Base-by-base conservation (phyloP, 2,113 vertebrate species). In the Phyllostomus discolor region DNA sequence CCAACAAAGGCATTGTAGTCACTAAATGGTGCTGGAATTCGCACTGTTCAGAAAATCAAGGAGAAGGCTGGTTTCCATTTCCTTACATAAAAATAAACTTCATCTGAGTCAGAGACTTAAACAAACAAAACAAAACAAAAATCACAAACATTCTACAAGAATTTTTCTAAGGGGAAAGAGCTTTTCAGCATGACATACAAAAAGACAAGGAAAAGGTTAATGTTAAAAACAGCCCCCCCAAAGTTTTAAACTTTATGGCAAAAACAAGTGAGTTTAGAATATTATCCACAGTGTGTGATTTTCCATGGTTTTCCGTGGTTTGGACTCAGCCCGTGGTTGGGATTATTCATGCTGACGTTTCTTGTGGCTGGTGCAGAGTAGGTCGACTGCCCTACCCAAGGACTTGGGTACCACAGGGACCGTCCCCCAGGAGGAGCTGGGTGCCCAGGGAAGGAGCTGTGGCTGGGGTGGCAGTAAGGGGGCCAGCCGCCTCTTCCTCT, bases 141-240 rank as follows among this genome's bases (percentile, higher is more conserved):
- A 94, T 70, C 67, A 78, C 62, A 88, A 83, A 96, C 94, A 92
- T 57, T 93, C 75, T 90, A 90, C 52, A 92, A 82, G 43, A 90
- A 15, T 91, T 57, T 62, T 89, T 72, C 52, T 76, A 54, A 80
- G 85, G 12, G 41, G 20, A 83, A 96, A 97, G 92, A 95, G 81
- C 86, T 97, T 97, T 97, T 82, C 93, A 91, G 78, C 69, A 89
- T 67, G 82, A 72, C 96, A 95, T 94, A 94, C 93, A 82, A 91
- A 38, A 78, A 96, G 81, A 73, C 85, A 92, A 85, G 91, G 64
- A 67, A 95, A 96, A 81, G 24, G 50, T 59, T 96, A 84, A 96
- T 96, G 95, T 96, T 95, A 96, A 94, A 93, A 72, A 86, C 43
- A 79, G 38, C n/a, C 76, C 62, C 67, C 59, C 48, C 12, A 75